These are phyloP conservation scores for Procambarus virginalis DNA, from an alignment of 1,140 invertebrate species.

Conservation along the genomic window DNA sequence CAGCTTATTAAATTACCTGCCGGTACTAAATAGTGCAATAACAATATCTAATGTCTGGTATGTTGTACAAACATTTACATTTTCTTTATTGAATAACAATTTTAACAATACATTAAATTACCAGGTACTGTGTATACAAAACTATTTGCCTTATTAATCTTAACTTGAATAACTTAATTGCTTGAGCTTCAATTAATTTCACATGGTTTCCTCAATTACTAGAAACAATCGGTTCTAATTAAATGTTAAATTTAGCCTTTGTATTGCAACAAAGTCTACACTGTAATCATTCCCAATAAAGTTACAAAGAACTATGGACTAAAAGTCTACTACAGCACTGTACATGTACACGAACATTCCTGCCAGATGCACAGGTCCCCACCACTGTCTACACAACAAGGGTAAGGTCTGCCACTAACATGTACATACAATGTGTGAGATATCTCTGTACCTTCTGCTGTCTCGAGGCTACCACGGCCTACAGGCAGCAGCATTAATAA, in stretches of 20 bases:
- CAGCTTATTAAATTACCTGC: too few relatives aligned
- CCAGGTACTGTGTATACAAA: too few relatives aligned
- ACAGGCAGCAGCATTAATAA: slow-evolving; percentile 20
- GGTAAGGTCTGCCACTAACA: neutral
- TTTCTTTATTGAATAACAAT: too few relatives aligned
- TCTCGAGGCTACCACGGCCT: slow-evolving; percentile 56
- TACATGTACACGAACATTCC: neutral
- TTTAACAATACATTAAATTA: too few relatives aligned
- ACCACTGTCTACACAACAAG: neutral
- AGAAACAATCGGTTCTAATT: too few relatives aligned
- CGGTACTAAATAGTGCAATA: too few relatives aligned
- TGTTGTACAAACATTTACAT: too few relatives aligned
- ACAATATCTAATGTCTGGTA: too few relatives aligned
- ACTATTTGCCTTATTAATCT: too few relatives aligned
- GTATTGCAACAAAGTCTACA: neutral
- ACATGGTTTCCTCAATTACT: too few relatives aligned
- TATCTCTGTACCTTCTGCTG: slow-evolving; percentile 34
- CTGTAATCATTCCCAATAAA: neutral
- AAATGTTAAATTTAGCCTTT: slow-evolving; percentile 3
- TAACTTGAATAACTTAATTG: too few relatives aligned
- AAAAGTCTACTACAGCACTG: neutral
- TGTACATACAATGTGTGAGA: neutral
- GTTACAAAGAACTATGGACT: neutral
- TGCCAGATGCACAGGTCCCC: neutral
- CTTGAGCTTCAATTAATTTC: too few relatives aligned